These are phyloP conservation scores for Halcyon leucocephala DNA, from an alignment of 2,797 vertebrate species.

Conservation along the genomic window DNA sequence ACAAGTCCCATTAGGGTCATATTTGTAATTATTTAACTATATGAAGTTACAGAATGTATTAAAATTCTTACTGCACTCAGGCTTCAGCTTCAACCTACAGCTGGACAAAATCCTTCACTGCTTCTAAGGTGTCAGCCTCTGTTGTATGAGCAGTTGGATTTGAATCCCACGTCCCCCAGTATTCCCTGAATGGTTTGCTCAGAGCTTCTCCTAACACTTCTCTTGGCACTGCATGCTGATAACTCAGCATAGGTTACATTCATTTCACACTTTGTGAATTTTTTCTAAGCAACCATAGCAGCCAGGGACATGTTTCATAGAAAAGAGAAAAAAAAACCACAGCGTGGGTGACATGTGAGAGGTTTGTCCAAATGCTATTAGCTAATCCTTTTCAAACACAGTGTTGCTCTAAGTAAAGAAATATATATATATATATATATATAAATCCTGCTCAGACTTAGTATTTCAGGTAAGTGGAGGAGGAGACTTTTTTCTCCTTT, in stretches of 20 bases:
- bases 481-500: no score
- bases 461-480: not conserved
- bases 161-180: not conserved
- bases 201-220: constrained; percentile 28
- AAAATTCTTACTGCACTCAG: not conserved
- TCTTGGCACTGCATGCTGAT: not conserved
- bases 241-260: constrained; percentile 2
- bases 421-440: not conserved
- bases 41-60: not conserved
- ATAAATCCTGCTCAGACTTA: not conserved
- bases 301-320: not conserved
- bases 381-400: not conserved
- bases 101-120: not conserved
- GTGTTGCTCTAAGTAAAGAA: not conserved
- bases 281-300: constrained; percentile 9
- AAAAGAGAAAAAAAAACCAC: not conserved
- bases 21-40: not conserved
- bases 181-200: not conserved
- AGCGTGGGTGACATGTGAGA: not conserved
- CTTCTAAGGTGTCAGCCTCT: not conserved
- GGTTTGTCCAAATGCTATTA: constrained; percentile 10
- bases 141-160: not conserved
- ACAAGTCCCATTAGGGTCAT: not conserved
- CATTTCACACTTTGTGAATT: not conserved
- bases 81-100: not conserved